Evolutionary conservation across 2,797 vertebrate species (phyloP).

Genomic region (Sylvilagus floridanus): DNA sequence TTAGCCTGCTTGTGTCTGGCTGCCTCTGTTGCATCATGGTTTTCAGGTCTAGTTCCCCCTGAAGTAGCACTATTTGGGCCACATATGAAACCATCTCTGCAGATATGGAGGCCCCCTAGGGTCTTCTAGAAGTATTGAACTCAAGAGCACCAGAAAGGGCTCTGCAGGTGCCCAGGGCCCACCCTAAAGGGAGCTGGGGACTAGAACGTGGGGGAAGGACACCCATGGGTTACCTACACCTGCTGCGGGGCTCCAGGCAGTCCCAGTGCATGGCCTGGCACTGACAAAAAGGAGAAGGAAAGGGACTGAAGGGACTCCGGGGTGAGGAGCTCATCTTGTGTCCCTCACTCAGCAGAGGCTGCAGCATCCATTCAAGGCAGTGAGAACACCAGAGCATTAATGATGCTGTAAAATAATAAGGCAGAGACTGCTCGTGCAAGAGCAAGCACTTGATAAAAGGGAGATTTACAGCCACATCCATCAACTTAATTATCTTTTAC

Average conservation of each 20-base stretch:
- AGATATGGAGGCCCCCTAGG: background rate
- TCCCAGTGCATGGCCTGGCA: fast-evolving
- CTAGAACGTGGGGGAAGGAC: fast-evolving
- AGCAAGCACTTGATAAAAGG: slow-evolving; percentile 88
- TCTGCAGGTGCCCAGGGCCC: background rate
- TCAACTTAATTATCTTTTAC: slow-evolving; percentile 91
- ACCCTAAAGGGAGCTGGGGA: background rate
- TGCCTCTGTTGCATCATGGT: fast-evolving
- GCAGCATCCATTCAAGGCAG: slow-evolving; percentile 71
- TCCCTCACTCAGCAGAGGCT: slow-evolving; percentile 64
- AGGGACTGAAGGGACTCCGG: background rate
- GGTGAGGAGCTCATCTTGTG: background rate
- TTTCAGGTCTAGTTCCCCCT: background rate
- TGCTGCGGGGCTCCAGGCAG: background rate
- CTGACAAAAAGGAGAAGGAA: fast-evolving
- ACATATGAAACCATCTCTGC: background rate
- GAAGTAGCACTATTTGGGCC: background rate
- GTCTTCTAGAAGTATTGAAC: fast-evolving
- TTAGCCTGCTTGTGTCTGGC: background rate
- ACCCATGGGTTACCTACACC: background rate
- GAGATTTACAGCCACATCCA: slow-evolving; percentile 89
- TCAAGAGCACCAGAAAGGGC: background rate
- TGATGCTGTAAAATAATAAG: slow-evolving; percentile 89
- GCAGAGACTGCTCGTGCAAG: slow-evolving; percentile 60
- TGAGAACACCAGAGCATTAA: slow-evolving; percentile 86